Evolutionary conservation across 1,140 invertebrate species (phyloP), one percentile per base, ranked within the genome.

Genomic region (Medauroidea extradentata): DNA sequence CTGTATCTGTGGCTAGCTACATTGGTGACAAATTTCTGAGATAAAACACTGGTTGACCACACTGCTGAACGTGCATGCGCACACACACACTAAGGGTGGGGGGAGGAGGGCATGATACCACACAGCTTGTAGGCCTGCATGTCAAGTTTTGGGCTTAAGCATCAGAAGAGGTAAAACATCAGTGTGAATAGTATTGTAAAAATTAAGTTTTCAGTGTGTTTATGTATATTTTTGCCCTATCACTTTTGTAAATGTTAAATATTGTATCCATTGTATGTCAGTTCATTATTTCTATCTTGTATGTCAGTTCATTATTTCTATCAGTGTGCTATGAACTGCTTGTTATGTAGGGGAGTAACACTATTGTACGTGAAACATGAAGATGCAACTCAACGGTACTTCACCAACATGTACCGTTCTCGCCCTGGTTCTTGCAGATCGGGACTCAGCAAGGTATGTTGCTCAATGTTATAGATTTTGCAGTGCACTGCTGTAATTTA

Each of bases 331-430:
- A 7, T 39, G 16, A 16, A 23, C 9, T 42, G 21, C 16, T 51
- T 39, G n/a, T 24, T 50, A 46, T 59, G 14, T 19, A 60, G 59
- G 21, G 59, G 59, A 24, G 16, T 60, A 2, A 54, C 53, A 25
- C 49, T 55, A 11, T 14, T 60, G 14, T 60, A 54, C 21, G 19
- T 60, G 42, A 60, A 48, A 39, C 52, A 60, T 56, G 52, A 18
- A 13, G 59, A 56, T 1, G 29, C 51, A 19, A 21, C 59, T 24
- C 59, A 56, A 21, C 41, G 49, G 49, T 60, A 60, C 24, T 60
- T 55, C 39, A 48, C 43, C n/a, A 55, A 39, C 24, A 8, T 60
- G 11, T 60, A 60, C 29, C 53, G 53, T n/a, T 60, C 59, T 11
- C 54, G 51, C 29, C 38, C 24, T 25, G 53, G 49, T 9, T 38